These are phyloP conservation scores for Malurus leucopterus DNA, from an alignment of 2,797 vertebrate species.

Conservation along the genomic window DNA sequence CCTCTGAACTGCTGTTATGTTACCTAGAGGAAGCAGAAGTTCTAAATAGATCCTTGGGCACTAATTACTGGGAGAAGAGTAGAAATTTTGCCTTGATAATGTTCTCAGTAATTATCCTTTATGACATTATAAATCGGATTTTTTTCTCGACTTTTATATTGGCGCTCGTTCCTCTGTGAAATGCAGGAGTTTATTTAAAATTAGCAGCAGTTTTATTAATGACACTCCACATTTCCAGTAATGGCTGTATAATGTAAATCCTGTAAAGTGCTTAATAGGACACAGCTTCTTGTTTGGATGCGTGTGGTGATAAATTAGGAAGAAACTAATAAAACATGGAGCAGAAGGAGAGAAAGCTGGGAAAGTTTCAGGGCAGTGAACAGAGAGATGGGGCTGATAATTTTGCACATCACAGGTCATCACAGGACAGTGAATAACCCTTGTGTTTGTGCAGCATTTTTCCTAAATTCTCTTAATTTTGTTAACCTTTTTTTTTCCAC, in stretches of 20 bases:
- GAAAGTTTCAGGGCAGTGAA: not conserved
- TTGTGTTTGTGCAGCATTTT: not conserved
- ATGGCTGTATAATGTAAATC: not conserved
- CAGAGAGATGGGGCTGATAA: not conserved
- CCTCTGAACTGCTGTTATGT: not conserved
- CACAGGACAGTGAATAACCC: not conserved
- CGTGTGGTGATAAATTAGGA: not conserved
- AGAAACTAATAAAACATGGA: not conserved
- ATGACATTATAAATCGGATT: constrained; percentile 19
- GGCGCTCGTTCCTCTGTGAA: not conserved
- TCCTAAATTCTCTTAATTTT: not conserved
- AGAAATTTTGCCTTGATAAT: constrained; percentile 10
- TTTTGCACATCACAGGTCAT: not conserved
- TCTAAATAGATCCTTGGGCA: constrained; percentile 32
- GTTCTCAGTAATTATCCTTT: constrained; percentile 28
- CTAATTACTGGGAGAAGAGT: not conserved
- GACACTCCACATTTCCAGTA: not conserved
- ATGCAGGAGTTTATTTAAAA: constrained; percentile 8
- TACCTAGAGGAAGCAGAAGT: not conserved
- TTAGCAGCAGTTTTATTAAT: constrained; percentile 28
- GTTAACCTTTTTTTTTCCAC: not conserved
- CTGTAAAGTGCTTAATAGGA: constrained; percentile 2
- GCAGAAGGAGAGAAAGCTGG: not conserved
- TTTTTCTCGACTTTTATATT: not conserved
- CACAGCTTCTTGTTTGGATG: not conserved